Percentiles rank a stretch among this genome's conserved stretches.
These are phyloP conservation scores for Neoarius graeffei DNA, from an alignment of 2,113 vertebrate species.

Conservation along the genomic window DNA sequence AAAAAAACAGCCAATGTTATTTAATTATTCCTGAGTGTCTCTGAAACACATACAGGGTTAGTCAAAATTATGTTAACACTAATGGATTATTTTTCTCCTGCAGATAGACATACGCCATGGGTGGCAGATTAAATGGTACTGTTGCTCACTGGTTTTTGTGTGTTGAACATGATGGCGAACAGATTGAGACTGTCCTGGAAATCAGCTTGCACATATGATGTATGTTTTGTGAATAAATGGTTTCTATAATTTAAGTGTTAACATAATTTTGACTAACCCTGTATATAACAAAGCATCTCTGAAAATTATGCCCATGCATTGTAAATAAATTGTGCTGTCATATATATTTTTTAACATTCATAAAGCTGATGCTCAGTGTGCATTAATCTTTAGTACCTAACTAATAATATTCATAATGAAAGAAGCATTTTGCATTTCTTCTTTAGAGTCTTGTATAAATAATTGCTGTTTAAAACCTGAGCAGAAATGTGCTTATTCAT, in stretches of 20 bases:
- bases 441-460: neutral
- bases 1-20: neutral
- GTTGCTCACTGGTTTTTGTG: too few relatives aligned
- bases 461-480: neutral
- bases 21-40: neutral
- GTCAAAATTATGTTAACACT: too few relatives aligned
- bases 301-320: neutral
- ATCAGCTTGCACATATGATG: too few relatives aligned
- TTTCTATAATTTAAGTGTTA: too few relatives aligned
- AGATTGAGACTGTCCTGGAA: too few relatives aligned
- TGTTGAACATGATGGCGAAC: too few relatives aligned
- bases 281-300: neutral
- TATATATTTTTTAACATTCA: neutral
- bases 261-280: too few relatives aligned
- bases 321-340: neutral
- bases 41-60: neutral
- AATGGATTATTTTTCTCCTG: too few relatives aligned
- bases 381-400: neutral
- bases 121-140: too few relatives aligned
- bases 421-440: neutral
- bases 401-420: neutral
- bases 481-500: neutral
- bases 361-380: neutral
- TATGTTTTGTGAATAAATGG: too few relatives aligned
- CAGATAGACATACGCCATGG: too few relatives aligned